Evolutionary conservation across 2,797 vertebrate genomes (phyloP), one percentile per base, ranked within the genome.

Genomic region (Melanogrammus aeglefinus): DNA sequence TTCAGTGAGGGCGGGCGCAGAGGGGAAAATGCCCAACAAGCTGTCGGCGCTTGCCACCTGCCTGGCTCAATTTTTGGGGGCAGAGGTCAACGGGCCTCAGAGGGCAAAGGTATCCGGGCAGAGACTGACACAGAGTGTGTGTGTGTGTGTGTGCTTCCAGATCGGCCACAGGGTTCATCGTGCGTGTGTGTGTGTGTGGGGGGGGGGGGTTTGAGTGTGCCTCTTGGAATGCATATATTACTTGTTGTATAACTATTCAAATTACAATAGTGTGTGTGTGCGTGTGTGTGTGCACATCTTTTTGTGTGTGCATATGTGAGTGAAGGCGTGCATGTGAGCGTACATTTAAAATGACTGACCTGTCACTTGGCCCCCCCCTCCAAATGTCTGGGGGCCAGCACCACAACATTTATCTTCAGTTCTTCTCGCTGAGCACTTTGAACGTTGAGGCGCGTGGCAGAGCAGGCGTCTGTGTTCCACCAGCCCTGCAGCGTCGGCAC

Each of bases 101-200:
- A 80, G 89, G 82, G 69, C 83, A 88, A 91, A 91, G 88, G 85
- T 90, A 78, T 77, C 38, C 77, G 70, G 14, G 18, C 80, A 84
- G 66, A 63, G 76, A 82, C 76, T 77, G 73, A 73, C 29, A 69
- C 79, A 51, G 12, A 12, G 27, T 16, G 29, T 6, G 70, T 29
- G 29, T 31, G 66, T 47, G 87, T 85, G 13, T 88, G 74, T 70
- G 80, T 47, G 78, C 27, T 39, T 41, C 81, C 35, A 74, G 72
- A 83, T 3, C 63, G 73, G 73, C n/a, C 78, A 81, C 12, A 57
- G 24, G 77, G 80, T 39, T 36, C 6, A 36, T 36, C 2, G 35
- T 36, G 35, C 5, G 35, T 36, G 35, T 36, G 35, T 36, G 35
- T 35, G 18, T 73, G 16, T 51, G 44, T 51, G 44, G 16, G 44